phyloP scores from a whole-genome alignment of 2,888 invertebrate species.

The Caenorhabditis becei region DNA sequence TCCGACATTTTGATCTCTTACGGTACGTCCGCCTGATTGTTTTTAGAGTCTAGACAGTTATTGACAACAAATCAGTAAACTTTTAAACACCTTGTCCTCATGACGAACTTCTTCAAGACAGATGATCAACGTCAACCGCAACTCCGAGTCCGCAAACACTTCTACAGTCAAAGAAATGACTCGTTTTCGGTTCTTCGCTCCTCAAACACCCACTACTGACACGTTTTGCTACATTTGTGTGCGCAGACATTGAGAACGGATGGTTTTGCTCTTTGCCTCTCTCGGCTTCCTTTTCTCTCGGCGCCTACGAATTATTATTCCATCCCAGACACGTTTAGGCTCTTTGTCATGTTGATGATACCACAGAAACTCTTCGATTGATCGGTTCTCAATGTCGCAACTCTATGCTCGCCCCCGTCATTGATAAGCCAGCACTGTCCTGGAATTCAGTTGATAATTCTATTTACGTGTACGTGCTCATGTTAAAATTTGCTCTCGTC shows the following conservation, averaged over 20 bases:
- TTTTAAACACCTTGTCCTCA: neutral
- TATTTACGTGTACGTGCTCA: too few species aligned
- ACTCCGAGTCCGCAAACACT: slow-evolving; percentile 13
- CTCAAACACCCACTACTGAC: slow-evolving; percentile 37
- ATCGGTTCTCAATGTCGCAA: too few species aligned
- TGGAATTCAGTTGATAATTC: too few species aligned
- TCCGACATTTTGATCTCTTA: neutral
- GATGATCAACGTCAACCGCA: slow-evolving; percentile 4
- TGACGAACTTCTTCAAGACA: neutral
- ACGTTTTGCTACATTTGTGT: slow-evolving; percentile 22
- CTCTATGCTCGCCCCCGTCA: too few species aligned
- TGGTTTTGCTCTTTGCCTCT: neutral
- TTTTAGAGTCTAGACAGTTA: neutral
- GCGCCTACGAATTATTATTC: neutral
- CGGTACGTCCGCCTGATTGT: neutral
- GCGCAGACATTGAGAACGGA: slow-evolving; percentile 1
- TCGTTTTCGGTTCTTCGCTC: slow-evolving; percentile 39
- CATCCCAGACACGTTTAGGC: too few species aligned
- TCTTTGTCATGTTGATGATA: too few species aligned
- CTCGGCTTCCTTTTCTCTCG: neutral
- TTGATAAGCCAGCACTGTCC: too few species aligned
- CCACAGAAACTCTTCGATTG: too few species aligned
- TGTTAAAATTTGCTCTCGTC: too few species aligned
- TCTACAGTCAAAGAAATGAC: neutral
- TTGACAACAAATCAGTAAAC: neutral